Evolutionary conservation across 1,140 invertebrate species (phyloP), one percentile per base, ranked within the genome.

Genomic region (Pseudomyrmex sp.): DNA sequence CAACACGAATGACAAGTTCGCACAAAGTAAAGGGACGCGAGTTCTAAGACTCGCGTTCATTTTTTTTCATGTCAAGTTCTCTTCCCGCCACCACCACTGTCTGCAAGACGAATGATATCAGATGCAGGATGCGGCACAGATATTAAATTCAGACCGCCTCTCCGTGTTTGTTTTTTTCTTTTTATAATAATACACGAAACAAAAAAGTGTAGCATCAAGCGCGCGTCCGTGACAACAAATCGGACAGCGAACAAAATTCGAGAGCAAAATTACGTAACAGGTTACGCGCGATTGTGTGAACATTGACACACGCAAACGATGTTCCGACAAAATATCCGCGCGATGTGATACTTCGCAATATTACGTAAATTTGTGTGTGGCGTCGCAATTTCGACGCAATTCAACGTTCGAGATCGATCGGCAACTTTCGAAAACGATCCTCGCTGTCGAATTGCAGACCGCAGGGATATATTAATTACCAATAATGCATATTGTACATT

Each of bases 1-100:
- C 20, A 46, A 80, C 66, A 52, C 54, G 56, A 69, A 46, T 58
- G 66, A 80, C 66, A 70, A 59, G 20, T 70, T 70, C 12, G 66
- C 44, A 35, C 20, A 50, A 59, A 46, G 54, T 35, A 26, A 58
- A 50, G 44, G 20, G 13, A 35, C 35, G 20, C 18, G 12, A 8
- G 35, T 46, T 35, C 35, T 35, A 35, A 35, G 35, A 35, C 35
- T 35, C 35, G 35, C 10, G 20, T 59, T 59, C 10, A 61, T 70
- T 70, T 70, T 70, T 80, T 13, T 70, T 48, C 13, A 46, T n/a
- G 50, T 59, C 52, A 15, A n/a, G 54, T 35, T 26, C 15, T 48
- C 20, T 48, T 35, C 5, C 35, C 35, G 5, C 54, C 10, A 10
- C 4, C 56, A 58, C 18, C 23, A 13, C 15, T 48, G 63, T 48